Conservation (phyloP, 2,113 vertebrate genomes). For the Protobothrops mucrosquamatus region DNA sequence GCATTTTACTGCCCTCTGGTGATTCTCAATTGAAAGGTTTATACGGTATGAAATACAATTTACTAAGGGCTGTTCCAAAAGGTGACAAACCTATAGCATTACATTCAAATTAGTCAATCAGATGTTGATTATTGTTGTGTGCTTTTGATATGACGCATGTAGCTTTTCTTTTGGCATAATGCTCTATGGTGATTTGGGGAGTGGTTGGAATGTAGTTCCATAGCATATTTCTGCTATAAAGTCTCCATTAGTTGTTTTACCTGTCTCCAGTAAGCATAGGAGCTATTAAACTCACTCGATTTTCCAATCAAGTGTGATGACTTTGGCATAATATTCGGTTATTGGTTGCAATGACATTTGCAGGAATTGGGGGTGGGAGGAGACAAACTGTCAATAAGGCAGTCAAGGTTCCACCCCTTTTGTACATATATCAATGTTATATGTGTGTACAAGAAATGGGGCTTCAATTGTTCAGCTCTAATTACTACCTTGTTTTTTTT, state of each 20-base stretch:
- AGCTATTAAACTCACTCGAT: neutral
- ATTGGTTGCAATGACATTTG: neutral
- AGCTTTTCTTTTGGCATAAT: neutral
- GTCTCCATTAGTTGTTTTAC: neutral
- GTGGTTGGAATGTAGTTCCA: constrained; percentile 37
- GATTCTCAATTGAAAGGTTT: neutral
- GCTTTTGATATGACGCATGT: neutral
- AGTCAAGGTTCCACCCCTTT: neutral
- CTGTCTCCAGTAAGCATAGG: neutral
- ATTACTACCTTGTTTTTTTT: neutral
- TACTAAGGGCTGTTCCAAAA: neutral
- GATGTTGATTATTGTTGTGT: neutral
- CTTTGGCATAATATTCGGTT: neutral
- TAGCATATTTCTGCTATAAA: neutral
- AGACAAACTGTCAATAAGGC: neutral
- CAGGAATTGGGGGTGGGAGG: neutral
- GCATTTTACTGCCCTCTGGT: neutral
- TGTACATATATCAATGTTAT: neutral
- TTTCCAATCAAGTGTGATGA: neutral
- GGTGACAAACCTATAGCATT: neutral
- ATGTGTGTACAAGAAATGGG: neutral
- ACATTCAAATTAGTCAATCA: neutral
- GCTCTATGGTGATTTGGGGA: neutral
- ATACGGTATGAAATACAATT: neutral
- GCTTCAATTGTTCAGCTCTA: neutral